A percentile compares a stretch with the other conserved stretches of the same genome.
Conservation (phyloP, 2,113 vertebrate species). For the Sprattus sprattus region DNA sequence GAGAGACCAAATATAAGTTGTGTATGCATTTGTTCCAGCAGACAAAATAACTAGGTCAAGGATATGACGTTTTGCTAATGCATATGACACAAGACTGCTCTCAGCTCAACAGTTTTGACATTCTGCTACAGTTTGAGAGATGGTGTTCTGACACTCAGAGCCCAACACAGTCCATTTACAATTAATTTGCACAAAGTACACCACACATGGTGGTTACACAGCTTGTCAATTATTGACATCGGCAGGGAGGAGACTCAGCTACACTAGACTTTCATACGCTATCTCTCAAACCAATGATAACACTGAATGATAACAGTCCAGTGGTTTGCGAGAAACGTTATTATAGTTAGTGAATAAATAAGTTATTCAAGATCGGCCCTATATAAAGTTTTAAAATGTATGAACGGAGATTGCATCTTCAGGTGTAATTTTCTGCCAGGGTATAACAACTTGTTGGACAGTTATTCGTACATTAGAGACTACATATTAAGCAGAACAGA, state of each 20-base stretch:
- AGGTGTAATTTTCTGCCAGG: too few relatives aligned
- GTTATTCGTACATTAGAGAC: background rate
- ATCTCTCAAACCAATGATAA: background rate
- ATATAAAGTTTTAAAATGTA: too few relatives aligned
- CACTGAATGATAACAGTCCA: background rate
- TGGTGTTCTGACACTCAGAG: background rate
- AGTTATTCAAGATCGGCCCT: background rate
- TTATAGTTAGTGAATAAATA: background rate
- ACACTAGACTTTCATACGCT: background rate
- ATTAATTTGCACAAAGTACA: background rate
- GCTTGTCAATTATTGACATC: background rate
- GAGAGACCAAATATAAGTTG: slow-evolving; percentile 31
- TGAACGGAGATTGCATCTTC: background rate
- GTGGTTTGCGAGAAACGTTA: background rate
- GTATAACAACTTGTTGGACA: background rate
- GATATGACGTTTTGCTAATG: background rate
- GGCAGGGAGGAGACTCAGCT: background rate
- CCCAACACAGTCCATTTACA: background rate
- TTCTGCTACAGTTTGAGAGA: background rate
- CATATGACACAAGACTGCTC: background rate
- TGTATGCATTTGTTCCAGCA: background rate
- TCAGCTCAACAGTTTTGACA: background rate
- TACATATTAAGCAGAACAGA: background rate
- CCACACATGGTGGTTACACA: background rate
- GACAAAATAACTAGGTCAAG: background rate